Conservation (phyloP, 2,888 invertebrate genomes). For the Tridacna crocea region DNA sequence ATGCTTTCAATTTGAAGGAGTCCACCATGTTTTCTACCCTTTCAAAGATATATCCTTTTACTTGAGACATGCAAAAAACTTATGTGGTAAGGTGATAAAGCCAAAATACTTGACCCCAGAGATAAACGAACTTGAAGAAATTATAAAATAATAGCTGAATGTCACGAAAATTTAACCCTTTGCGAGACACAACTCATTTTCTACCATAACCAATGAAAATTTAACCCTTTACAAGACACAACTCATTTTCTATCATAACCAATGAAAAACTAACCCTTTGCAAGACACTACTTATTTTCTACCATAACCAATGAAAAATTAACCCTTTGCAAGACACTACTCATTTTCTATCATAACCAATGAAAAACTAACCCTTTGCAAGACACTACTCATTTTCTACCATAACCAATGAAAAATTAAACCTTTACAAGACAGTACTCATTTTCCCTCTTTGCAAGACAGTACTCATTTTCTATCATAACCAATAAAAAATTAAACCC, state of each 20-base stretch:
- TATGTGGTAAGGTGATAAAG: constrained; percentile 3
- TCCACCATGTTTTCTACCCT: too few species aligned
- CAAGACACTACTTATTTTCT: not conserved
- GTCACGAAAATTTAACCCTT: constrained; percentile 23
- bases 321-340: not conserved
- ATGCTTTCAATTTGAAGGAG: too few species aligned
- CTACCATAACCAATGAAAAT: not conserved
- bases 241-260: not conserved
- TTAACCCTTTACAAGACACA: not conserved
- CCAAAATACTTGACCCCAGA: constrained; percentile 14
- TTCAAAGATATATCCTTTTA: too few species aligned
- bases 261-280: constrained; percentile 8
- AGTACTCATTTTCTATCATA: not conserved
- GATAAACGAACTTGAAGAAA: constrained; percentile 23
- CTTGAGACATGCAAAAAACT: too few species aligned
- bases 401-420: not conserved
- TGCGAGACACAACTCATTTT: not conserved
- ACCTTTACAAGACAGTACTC: not conserved
- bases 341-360: not conserved
- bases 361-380: constrained; percentile 7
- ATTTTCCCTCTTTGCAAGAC: not conserved
- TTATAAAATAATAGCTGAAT: constrained; percentile 27
- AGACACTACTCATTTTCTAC: not conserved
- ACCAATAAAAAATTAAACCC: constrained; percentile 4
- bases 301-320: not conserved